A percentile compares a stretch with the other conserved stretches of the same genome.
phyloP scores from a whole-genome alignment of 2,113 vertebrate genomes.

The Tricholaema leucomelas region DNA sequence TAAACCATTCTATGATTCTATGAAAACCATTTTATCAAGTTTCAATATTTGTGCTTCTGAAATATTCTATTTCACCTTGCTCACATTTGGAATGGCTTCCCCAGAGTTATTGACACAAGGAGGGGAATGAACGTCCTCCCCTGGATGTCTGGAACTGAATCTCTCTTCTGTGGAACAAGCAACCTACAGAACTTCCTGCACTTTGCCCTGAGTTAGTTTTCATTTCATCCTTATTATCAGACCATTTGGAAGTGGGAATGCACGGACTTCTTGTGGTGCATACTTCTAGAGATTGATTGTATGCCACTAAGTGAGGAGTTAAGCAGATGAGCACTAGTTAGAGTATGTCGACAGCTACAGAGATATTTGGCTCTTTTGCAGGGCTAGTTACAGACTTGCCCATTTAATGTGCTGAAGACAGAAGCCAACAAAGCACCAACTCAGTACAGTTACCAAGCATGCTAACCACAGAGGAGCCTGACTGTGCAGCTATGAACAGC shows the following conservation, averaged over 20 bases:
- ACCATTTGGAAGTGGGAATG: neutral
- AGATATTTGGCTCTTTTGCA: neutral
- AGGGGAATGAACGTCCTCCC: neutral
- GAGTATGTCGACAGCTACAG: neutral
- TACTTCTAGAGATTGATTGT: neutral
- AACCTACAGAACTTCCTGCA: neutral
- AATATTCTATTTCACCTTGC: neutral
- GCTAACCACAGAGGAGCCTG: neutral
- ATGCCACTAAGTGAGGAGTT: neutral
- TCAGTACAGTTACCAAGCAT: neutral
- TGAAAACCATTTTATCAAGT: neutral
- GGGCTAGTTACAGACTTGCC: neutral
- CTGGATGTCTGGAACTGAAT: neutral
- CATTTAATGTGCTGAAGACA: neutral
- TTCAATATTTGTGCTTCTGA: neutral
- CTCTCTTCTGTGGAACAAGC: neutral
- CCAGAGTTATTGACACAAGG: neutral
- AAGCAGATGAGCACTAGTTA: neutral
- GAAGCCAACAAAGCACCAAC: neutral
- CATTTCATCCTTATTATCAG: neutral
- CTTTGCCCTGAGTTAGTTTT: neutral
- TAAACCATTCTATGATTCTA: too few relatives aligned
- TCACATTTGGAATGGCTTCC: neutral
- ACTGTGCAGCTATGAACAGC: neutral
- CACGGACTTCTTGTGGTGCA: fast-evolving